These are phyloP conservation scores for Chiroxiphia lanceolata DNA, from an alignment of 2,797 vertebrate genomes.

Conservation along the genomic window DNA sequence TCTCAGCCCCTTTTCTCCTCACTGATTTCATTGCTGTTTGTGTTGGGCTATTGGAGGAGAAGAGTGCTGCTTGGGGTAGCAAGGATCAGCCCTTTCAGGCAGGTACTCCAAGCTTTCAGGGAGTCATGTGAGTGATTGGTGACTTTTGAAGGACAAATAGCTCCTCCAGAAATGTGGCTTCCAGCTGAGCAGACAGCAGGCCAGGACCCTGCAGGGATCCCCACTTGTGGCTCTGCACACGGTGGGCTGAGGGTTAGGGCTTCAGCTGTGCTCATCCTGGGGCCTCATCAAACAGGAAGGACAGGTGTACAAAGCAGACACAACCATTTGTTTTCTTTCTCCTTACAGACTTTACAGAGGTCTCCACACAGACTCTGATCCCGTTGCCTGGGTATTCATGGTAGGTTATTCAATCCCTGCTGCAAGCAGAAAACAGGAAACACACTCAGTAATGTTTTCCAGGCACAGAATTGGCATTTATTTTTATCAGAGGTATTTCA, in stretches of 20 bases:
- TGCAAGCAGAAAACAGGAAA: not conserved
- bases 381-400: not conserved
- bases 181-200: not conserved
- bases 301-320: not conserved
- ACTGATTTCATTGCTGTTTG: not conserved
- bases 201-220: not conserved
- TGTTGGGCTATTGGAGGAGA: not conserved
- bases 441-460: not conserved
- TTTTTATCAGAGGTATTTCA: not conserved
- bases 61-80: not conserved
- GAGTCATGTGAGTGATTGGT: accelerated
- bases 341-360: not conserved
- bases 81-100: not conserved
- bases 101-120: not conserved
- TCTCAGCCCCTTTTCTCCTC: not conserved
- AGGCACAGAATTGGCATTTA: not conserved
- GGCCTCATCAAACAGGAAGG: not conserved
- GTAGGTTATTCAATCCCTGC: not conserved
- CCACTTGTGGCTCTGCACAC: accelerated
- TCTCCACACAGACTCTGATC: not conserved
- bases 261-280: not conserved
- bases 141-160: not conserved
- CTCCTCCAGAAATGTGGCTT: not conserved
- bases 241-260: not conserved
- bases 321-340: not conserved